Evolutionary conservation across 1,140 invertebrate species (phyloP), one percentile per base, ranked within the genome.

Genomic region (Triops cancriformis): DNA sequence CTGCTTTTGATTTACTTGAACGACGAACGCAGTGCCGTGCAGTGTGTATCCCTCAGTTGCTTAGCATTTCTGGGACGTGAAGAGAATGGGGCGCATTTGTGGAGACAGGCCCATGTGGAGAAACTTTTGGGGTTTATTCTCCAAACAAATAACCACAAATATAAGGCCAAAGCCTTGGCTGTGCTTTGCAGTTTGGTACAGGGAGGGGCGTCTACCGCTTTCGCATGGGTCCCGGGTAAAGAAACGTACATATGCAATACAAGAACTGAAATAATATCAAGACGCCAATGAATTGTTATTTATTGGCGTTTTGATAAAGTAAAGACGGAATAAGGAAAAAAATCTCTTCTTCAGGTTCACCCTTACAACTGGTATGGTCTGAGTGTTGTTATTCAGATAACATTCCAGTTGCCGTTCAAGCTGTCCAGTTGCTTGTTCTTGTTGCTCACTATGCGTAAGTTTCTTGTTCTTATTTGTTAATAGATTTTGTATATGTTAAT

Each of bases 51-150:
- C 18, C 85, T 97, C 10, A 86, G 90, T 37, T 89, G 94, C 76
- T 86, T 98, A 27, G 88, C 90, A 81, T 87, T 88, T 64, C 85
- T 98, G 76, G 94, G 94, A 0, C 88, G 80, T 27, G 81, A 82
- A 77, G 82, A 89, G 80, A 86, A 86, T 79, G 91, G 91, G 18
- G 90, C 94, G 6, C 93, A 95, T 86, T 85, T 94, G 4, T 96
- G 94, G 94, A 92, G 90, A 1, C 86, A 88, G 76, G 85, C 87
- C 18, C 89, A 93, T 77, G 87, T 94, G 28, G 86, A 89, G 27
- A 86, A 87, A 74, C 83, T 94, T 14, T 88, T 92, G 72, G 80
- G 84, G 23, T 87, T 87, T 80, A 83, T 86, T 4, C 77, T 85
- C 77, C 85, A 85, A 79, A 87, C 87, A 51, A 75, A 11, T 79